These are phyloP conservation scores for Eulacestoma nigropectus DNA, from an alignment of 2,113 vertebrate species.

Conservation along the genomic window DNA sequence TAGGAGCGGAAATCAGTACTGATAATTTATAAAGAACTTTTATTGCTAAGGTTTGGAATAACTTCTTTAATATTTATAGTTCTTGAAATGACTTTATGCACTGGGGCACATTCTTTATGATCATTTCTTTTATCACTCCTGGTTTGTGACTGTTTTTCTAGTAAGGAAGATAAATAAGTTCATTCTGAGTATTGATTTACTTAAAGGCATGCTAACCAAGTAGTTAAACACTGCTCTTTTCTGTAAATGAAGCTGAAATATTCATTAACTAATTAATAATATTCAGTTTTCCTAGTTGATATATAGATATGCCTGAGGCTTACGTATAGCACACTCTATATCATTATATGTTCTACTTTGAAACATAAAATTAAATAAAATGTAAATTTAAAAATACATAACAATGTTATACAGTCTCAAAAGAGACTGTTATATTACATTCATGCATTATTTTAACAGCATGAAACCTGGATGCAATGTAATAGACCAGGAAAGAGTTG, in stretches of 20 bases:
- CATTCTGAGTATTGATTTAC: constrained; percentile 46
- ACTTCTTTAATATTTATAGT: constrained; percentile 43
- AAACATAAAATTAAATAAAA: constrained; percentile 12
- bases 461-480: neutral
- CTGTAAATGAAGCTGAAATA: constrained; percentile 54
- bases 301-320: neutral
- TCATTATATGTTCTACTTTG: neutral
- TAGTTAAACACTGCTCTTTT: constrained; percentile 54
- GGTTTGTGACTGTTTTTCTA: constrained; percentile 20
- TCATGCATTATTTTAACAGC: neutral
- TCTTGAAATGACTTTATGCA: constrained; percentile 22
- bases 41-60: constrained; percentile 7
- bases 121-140: constrained; percentile 13
- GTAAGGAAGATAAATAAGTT: constrained; percentile 42
- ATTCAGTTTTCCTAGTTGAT: neutral
- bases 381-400: constrained; percentile 6
- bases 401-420: neutral
- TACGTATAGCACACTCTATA: neutral
- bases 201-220: constrained; percentile 48
- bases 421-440: neutral
- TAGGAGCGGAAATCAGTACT: neutral
- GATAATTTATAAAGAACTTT: constrained; percentile 7
- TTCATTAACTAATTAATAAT: constrained; percentile 57
- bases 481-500: neutral
- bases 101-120: constrained; percentile 11